Conservation (phyloP, 2,888 invertebrate species). For the Phengaris alcon region DNA sequence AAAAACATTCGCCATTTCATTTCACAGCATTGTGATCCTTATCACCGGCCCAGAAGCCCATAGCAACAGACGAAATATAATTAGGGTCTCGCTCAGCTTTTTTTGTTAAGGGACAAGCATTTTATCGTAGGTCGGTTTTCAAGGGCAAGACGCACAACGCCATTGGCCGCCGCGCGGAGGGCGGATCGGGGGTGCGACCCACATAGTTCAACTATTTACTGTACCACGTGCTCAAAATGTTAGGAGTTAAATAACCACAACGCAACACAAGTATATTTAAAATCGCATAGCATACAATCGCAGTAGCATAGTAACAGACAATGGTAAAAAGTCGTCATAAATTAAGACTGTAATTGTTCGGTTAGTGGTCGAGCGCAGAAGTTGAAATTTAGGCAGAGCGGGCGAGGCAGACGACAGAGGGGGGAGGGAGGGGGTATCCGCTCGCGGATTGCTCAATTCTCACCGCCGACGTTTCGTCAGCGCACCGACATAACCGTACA, state of each 20-base stretch:
- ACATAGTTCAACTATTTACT: constrained; percentile 29
- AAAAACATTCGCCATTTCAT: constrained; percentile 19
- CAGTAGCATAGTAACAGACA: constrained; percentile 35
- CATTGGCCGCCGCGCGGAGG: constrained; percentile 52
- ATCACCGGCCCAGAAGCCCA: constrained; percentile 4
- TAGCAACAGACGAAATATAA: constrained; percentile 20
- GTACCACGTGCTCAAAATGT: not conserved
- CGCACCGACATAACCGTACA: constrained; percentile 60
- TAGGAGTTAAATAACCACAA: constrained; percentile 11
- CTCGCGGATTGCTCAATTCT: constrained; percentile 72
- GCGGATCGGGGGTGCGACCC: constrained; percentile 50
- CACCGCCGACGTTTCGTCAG: constrained; percentile 64
- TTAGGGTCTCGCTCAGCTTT: constrained; percentile 27
- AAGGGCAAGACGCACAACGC: constrained; percentile 46
- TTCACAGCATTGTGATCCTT: not conserved
- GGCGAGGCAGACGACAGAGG: constrained; percentile 33
- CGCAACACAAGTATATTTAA: constrained; percentile 1
- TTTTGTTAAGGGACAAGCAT: constrained; percentile 21
- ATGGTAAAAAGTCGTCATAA: constrained; percentile 39
- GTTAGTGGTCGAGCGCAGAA: constrained; percentile 54
- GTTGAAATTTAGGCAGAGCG: constrained; percentile 55
- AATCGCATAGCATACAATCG: constrained; percentile 45
- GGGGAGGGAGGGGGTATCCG: constrained; percentile 50
- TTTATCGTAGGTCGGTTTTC: constrained; percentile 41
- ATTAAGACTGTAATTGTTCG: constrained; percentile 49